These are phyloP conservation scores for Cotesia congregata DNA, from an alignment of 2,888 invertebrate genomes.

Conservation along the genomic window DNA sequence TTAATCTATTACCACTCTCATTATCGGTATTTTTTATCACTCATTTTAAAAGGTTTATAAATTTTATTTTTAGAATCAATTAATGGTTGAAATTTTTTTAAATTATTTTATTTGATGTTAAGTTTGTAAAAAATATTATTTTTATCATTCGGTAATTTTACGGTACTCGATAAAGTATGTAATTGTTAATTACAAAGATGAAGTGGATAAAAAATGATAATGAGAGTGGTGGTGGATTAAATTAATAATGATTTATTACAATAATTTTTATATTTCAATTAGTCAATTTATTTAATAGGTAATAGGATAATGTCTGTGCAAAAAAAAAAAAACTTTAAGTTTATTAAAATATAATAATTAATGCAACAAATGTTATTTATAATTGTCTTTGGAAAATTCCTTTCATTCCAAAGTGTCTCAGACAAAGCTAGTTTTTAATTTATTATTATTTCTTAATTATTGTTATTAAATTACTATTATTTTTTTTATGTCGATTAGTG, in stretches of 20 bases:
- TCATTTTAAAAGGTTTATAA: no score
- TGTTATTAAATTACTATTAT: not conserved
- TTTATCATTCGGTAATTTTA: no score
- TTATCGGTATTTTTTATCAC: no score
- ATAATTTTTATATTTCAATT: not conserved
- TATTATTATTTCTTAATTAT: not conserved
- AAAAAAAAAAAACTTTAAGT: slow-evolving; percentile 2
- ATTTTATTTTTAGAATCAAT: no score
- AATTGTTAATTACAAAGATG: no score
- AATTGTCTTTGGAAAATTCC: not conserved
- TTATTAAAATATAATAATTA: slow-evolving; percentile 3
- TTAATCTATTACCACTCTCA: not conserved
- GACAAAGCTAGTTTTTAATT: not conserved
- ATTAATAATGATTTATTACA: not conserved
- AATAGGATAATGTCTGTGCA: slow-evolving; percentile 19
- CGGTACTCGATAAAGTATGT: no score
- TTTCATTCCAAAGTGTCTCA: not conserved
- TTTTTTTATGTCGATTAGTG: not conserved
- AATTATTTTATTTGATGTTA: no score
- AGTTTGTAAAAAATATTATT: no score
- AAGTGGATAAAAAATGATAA: no score
- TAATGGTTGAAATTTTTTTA: no score
- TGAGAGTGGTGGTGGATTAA: no score
- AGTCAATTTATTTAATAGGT: not conserved
- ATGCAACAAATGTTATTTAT: not conserved